Percentiles rank a stretch among this genome's conserved stretches.
These are phyloP conservation scores for Leucophenga montana DNA, from an alignment of 2,888 invertebrate genomes.

Conservation along the genomic window DNA sequence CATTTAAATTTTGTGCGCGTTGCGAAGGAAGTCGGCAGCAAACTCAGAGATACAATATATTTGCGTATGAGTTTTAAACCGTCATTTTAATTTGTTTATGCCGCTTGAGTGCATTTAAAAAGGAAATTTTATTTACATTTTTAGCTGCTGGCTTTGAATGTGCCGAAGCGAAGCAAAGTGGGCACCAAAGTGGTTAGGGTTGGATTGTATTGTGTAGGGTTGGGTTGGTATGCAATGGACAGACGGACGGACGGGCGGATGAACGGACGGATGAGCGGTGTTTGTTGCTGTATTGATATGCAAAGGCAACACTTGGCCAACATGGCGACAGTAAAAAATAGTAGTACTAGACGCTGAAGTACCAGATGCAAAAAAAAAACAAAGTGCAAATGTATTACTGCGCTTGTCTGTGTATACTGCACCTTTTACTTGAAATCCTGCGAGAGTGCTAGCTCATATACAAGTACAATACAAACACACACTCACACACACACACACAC, in stretches of 20 bases:
- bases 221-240: not conserved
- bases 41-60: not conserved
- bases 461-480: not conserved
- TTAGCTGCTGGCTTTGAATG: constrained; percentile 13
- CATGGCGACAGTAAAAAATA: not conserved
- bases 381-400: too few species aligned
- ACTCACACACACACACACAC: not conserved
- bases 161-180: constrained; percentile 6
- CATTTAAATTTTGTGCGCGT: constrained; percentile 7
- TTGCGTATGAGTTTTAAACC: not conserved
- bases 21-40: not conserved
- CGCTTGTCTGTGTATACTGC: not conserved
- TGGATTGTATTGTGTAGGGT: not conserved
- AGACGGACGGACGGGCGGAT: too few species aligned
- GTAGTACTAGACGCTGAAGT: not conserved
- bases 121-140: constrained; percentile 27
- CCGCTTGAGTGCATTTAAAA: constrained; percentile 28
- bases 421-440: constrained; percentile 16
- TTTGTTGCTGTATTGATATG: too few species aligned
- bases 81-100: constrained; percentile 27
- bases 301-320: constrained; percentile 13
- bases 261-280: too few species aligned
- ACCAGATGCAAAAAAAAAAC: not conserved
- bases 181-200: too few species aligned
- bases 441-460: constrained; percentile 12